A percentile compares a stretch with the other conserved stretches of the same genome.
phyloP scores from a whole-genome alignment of 2,888 invertebrate genomes.

The Limnephilus marmoratus region DNA sequence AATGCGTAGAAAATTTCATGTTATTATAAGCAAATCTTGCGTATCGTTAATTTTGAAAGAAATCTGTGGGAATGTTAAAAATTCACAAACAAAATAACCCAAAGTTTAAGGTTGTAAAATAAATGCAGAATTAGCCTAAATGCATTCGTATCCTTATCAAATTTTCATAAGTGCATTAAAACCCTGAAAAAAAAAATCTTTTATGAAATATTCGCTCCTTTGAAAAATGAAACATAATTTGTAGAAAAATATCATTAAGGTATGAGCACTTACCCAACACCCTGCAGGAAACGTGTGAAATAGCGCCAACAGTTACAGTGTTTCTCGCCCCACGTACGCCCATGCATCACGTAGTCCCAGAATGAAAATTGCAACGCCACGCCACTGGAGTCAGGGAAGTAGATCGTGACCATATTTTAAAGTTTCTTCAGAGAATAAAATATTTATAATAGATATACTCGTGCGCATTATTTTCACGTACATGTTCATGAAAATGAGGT shows the following conservation, averaged over 20 bases:
- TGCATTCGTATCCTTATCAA: neutral
- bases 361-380: conserved; percentile 43
- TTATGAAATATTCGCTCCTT: neutral
- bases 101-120: neutral
- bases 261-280: neutral
- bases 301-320: neutral
- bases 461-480: conserved; percentile 5
- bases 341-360: conserved; percentile 24
- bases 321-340: conserved; percentile 5
- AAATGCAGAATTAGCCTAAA: neutral
- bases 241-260: neutral
- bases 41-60: neutral
- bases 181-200: neutral
- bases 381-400: conserved; percentile 29
- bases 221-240: neutral
- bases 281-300: neutral
- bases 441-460: conserved; percentile 40
- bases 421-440: conserved; percentile 26
- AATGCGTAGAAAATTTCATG: neutral
- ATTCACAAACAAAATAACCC: neutral
- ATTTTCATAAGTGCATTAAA: neutral
- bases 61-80: neutral
- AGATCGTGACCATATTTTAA: conserved; percentile 24
- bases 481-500: conserved; percentile 34
- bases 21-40: neutral